Conservation (phyloP, 1,140 invertebrate species). For the Acromyrmex heyeri region DNA sequence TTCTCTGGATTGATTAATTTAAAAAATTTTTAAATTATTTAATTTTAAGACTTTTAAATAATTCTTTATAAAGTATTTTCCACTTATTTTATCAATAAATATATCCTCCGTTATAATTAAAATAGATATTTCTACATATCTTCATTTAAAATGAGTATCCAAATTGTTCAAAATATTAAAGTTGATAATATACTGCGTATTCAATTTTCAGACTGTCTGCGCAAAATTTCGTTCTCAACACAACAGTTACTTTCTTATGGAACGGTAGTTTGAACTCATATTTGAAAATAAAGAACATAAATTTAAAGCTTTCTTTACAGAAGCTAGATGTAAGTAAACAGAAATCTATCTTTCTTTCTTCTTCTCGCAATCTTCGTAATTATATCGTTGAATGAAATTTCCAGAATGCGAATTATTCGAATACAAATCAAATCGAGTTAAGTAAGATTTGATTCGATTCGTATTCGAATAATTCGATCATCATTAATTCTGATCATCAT, state of each 20-base stretch:
- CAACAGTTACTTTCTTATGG: not conserved
- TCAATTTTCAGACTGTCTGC: constrained; percentile 42
- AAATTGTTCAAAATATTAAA: not conserved
- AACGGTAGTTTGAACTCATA: not conserved
- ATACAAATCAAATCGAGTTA: too few species aligned
- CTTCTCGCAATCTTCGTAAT: not conserved
- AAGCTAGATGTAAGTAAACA: constrained; percentile 64
- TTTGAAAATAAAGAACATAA: not conserved
- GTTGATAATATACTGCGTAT: not conserved
- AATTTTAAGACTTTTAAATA: not conserved
- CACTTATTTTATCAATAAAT: not conserved
- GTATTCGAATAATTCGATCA: too few species aligned
- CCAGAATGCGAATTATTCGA: too few species aligned
- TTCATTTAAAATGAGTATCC: not conserved
- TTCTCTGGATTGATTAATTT: not conserved
- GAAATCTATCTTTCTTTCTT: not conserved
- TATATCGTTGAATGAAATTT: not conserved
- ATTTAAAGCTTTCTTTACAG: constrained; percentile 4
- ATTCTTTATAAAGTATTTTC: not conserved
- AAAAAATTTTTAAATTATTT: too few species aligned
- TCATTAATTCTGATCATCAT: too few species aligned
- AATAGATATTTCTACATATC: too few species aligned
- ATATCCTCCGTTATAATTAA: too few species aligned
- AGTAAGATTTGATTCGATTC: too few species aligned
- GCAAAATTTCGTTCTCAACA: not conserved